Evolutionary conservation across 2,113 vertebrate species (phyloP).

Genomic region (Herpetotheres cachinnans): DNA sequence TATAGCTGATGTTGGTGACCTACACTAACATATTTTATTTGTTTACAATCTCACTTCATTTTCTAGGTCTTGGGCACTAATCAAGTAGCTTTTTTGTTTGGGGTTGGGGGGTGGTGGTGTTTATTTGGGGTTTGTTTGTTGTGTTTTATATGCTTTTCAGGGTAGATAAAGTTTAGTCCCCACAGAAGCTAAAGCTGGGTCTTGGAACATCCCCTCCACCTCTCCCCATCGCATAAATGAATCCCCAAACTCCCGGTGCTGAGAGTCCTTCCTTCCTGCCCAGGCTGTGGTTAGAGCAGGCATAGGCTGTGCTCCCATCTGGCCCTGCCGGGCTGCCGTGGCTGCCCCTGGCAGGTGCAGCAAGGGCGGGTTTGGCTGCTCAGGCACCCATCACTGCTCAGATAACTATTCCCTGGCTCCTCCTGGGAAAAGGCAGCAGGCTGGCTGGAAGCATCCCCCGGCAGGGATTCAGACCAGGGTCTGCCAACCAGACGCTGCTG

Average conservation of each 20-base stretch:
- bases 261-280: neutral
- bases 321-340: fast-evolving
- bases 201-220: neutral
- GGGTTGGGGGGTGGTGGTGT: neutral
- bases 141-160: neutral
- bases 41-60: slow-evolving; percentile 9
- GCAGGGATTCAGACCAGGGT: neutral
- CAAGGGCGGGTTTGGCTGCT: neutral
- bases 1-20: neutral
- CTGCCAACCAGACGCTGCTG: neutral
- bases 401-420: neutral
- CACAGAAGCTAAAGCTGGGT: neutral
- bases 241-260: neutral
- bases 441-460: neutral
- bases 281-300: neutral
- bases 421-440: neutral
- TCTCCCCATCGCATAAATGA: neutral
- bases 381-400: neutral
- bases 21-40: neutral
- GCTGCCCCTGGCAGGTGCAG: neutral
- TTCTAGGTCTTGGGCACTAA: neutral
- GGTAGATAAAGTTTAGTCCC: neutral
- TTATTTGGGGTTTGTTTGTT: neutral
- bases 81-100: neutral
- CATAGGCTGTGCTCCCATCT: neutral